Conservation (phyloP, 1,140 invertebrate species). For the Elymnias hypermnestra region DNA sequence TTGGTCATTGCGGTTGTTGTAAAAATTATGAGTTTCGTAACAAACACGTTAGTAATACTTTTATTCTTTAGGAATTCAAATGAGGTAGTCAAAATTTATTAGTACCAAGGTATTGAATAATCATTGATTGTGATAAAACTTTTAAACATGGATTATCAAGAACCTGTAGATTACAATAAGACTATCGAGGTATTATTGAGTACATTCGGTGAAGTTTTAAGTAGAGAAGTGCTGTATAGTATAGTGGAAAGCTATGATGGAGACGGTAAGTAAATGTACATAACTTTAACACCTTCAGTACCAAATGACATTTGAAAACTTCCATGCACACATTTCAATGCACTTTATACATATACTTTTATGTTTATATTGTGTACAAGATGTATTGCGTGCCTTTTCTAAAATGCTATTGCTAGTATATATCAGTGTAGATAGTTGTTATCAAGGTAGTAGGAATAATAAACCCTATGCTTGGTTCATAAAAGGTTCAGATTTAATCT, state of each 20-base stretch:
- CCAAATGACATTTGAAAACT: not conserved
- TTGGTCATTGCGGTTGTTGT: not conserved
- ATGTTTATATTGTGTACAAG: constrained; percentile 5
- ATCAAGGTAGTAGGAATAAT: constrained; percentile 5
- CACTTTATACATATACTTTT: not conserved
- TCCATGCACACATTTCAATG: not conserved
- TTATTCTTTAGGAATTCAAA: constrained; percentile 1
- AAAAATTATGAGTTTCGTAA: constrained; percentile 19
- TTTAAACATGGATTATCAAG: constrained; percentile 21
- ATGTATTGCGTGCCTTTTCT: constrained; percentile 18
- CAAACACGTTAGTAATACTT: constrained; percentile 7
- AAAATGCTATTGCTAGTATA: not conserved
- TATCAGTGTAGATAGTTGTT: not conserved
- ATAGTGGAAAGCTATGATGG: constrained; percentile 49
- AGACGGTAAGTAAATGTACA: constrained; percentile 45
- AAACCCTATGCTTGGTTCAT: constrained; percentile 4
- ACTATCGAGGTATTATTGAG: constrained; percentile 40
- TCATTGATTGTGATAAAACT: not conserved
- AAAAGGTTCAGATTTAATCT: constrained; percentile 16
- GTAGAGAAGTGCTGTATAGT: constrained; percentile 38
- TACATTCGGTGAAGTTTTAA: constrained; percentile 47
- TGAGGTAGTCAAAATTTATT: constrained; percentile 1
- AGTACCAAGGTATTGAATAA: not conserved
- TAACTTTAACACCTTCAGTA: not conserved
- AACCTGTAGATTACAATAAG: constrained; percentile 20